Base-by-base conservation (phyloP, 2,797 vertebrate species). In the Masticophis lateralis region DNA sequence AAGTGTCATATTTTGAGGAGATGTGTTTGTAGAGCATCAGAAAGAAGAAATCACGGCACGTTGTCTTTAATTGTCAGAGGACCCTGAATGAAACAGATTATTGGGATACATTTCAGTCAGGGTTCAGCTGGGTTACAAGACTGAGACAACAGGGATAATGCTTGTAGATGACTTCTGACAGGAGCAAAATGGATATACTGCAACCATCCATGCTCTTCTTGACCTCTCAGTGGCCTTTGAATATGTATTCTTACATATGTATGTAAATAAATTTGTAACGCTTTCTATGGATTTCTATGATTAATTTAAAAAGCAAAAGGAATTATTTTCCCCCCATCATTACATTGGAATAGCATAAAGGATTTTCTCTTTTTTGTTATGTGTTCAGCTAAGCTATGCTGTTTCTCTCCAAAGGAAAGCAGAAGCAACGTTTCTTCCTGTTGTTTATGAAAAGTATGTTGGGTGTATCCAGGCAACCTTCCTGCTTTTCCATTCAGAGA, bases 401-500 rank as follows among this genome's bases (percentile, higher is more conserved):
- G 69, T 59, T 95, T 95, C 88, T 96, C 92, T 87, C 74, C 90
- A 0, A 95, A 87, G 79, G 69, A 83, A 95, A 92, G 94, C 86
- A 2, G 91, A 95, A 96, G 83, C 88, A 95, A 61, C 43, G 32
- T 93, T 91, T 93, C 87, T 91, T 96, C 88, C 56, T 20, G n/a
- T 32, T 89, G 79, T 83, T 83, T 83, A 43, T 47, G 74, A 83
- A 88, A 94, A 94, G 22, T 94, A 1, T 92, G 94, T 59, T 91
- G 92, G 94, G 93, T 95, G 86, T 87, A 94, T 92, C 93, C 79
- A 96, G 95, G 92, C 56, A 95, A 94, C 57, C 94, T 91, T 53
- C 90, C 94, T 90, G 32, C 86, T 96, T 96, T 86, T 53, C 20
- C 88, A 16, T 74, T 60, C 56, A 88, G 43, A 91, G 56, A 88